Evolutionary conservation across 2,113 vertebrate genomes (phyloP).

Genomic region (Phaethon lepturus): DNA sequence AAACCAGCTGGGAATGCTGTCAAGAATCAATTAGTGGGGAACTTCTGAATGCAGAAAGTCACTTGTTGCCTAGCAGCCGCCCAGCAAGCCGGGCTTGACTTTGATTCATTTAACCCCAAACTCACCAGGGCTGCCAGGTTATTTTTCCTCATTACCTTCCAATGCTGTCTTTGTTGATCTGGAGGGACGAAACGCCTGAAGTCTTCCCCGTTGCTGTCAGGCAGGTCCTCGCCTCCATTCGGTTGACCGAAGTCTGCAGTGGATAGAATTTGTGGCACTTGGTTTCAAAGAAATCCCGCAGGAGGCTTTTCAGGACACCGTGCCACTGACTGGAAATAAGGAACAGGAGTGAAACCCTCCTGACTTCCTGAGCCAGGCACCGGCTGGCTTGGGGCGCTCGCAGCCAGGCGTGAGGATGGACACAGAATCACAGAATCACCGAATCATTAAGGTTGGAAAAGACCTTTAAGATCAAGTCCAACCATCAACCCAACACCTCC

Average conservation of each 20-base stretch:
- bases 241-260: background rate
- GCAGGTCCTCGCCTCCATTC: background rate
- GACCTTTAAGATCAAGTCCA: too few species aligned
- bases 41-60: conserved; percentile 56
- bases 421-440: too few species aligned
- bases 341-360: background rate
- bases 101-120: conserved; percentile 63
- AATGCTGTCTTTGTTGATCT: background rate
- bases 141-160: background rate
- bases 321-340: background rate
- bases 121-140: background rate
- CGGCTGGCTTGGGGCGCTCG: background rate
- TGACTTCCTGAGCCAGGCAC: background rate
- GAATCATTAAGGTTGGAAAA: too few species aligned
- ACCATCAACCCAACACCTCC: too few species aligned
- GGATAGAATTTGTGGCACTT: background rate
- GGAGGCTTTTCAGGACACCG: background rate
- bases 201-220: background rate
- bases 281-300: background rate
- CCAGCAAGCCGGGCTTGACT: background rate
- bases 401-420: accelerated
- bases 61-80: conserved; percentile 75
- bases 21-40: conserved; percentile 65
- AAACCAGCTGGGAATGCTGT: conserved; percentile 1
- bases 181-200: background rate